A percentile compares a stretch with the other conserved stretches of the same genome.
These are phyloP conservation scores for Volucella bombylans DNA, from an alignment of 2,888 invertebrate species.

Conservation along the genomic window DNA sequence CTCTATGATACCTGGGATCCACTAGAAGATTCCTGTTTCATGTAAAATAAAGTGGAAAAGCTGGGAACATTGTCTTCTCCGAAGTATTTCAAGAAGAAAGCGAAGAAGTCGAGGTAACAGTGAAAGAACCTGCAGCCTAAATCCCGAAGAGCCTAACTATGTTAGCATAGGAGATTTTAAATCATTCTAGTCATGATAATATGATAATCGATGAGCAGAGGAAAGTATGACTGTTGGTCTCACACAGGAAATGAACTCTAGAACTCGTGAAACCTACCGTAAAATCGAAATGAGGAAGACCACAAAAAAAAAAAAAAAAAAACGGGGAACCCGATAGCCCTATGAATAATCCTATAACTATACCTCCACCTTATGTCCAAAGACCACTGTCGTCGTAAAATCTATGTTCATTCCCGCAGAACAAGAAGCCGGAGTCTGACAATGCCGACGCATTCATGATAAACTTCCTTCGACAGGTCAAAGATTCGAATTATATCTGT, in stretches of 20 bases:
- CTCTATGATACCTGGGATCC: conserved; percentile 77
- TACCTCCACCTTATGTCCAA: conserved; percentile 32
- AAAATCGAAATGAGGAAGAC: conserved; percentile 75
- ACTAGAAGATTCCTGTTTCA: conserved; percentile 75
- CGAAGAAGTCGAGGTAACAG: conserved; percentile 28
- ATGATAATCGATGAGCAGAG: conserved; percentile 80
- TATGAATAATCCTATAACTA: background rate
- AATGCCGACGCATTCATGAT: conserved; percentile 74
- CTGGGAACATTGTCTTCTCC: conserved; percentile 75
- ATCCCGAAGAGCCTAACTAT: conserved; percentile 77
- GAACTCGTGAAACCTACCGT: conserved; percentile 23
- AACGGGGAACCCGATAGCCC: conserved; percentile 19
- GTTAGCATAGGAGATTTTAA: conserved; percentile 79
- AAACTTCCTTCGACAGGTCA: conserved; percentile 77
- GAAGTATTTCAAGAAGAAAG: conserved; percentile 65
- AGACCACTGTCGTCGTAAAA: conserved; percentile 78
- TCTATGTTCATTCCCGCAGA: conserved; percentile 24
- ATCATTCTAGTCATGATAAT: conserved; percentile 78
- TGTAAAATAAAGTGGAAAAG: conserved; percentile 58
- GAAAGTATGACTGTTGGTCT: conserved; percentile 78
- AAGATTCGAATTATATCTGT: conserved; percentile 62
- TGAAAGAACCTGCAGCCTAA: conserved; percentile 19
- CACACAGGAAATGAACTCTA: conserved; percentile 63
- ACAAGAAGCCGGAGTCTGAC: conserved; percentile 48
- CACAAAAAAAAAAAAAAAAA: conserved; percentile 74